A percentile compares a stretch with the other conserved stretches of the same genome.
phyloP scores from a whole-genome alignment of 92 coral and sea anemone genomes.

The Porites lobata region DNA sequence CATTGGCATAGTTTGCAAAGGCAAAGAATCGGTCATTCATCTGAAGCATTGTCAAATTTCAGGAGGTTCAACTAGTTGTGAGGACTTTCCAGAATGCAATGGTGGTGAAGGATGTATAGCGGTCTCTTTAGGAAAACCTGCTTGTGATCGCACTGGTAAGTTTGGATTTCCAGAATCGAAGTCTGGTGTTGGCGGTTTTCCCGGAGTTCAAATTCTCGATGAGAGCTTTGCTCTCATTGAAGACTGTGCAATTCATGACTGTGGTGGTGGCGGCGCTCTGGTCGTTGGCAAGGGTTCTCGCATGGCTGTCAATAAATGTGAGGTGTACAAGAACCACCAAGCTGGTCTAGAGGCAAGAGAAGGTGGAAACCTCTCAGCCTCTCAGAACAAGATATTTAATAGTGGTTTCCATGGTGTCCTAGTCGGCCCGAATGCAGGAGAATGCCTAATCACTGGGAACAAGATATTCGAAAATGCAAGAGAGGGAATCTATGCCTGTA shows the following conservation, averaged over 20 bases:
- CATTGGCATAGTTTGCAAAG: constrained; percentile 27
- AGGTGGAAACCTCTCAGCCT: constrained; percentile 65
- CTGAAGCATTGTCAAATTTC: constrained; percentile 68
- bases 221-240: constrained; percentile 55
- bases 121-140: constrained; percentile 33
- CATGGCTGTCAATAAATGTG: constrained; percentile 49
- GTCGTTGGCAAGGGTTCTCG: constrained; percentile 51
- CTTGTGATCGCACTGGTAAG: constrained; percentile 66
- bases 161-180: constrained; percentile 15
- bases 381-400: constrained; percentile 63
- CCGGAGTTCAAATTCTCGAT: constrained; percentile 52
- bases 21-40: constrained; percentile 4
- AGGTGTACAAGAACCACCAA: constrained; percentile 69
- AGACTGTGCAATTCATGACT: constrained; percentile 61
- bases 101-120: constrained; percentile 86
- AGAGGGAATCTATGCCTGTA: constrained; percentile 60
- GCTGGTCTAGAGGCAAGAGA: constrained; percentile 78
- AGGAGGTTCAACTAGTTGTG: constrained; percentile 69
- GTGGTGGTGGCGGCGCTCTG: constrained; percentile 74
- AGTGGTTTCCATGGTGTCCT: constrained; percentile 65
- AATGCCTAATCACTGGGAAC: constrained; percentile 47
- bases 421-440: constrained; percentile 59
- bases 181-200: constrained; percentile 60
- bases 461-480: constrained; percentile 73
- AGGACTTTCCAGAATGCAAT: constrained; percentile 83